These are phyloP conservation scores for Tricholaema leucomelas DNA, from an alignment of 2,113 vertebrate species.

Conservation along the genomic window DNA sequence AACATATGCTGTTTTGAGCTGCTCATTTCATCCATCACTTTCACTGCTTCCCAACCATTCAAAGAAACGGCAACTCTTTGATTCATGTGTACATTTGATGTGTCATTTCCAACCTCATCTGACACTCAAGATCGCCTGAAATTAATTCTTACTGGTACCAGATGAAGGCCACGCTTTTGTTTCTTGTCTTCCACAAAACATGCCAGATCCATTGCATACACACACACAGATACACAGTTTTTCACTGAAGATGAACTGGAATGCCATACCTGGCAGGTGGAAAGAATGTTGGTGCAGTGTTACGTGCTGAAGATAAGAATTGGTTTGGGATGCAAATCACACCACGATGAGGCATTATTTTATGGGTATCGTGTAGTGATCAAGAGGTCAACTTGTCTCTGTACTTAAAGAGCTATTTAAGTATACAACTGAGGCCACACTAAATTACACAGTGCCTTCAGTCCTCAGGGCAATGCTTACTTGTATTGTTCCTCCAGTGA, in stretches of 20 bases:
- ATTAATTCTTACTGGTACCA: not conserved
- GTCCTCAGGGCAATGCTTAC: not conserved
- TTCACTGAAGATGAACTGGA: not conserved
- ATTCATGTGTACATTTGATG: not conserved
- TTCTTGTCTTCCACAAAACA: not conserved
- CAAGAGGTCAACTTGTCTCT: not conserved
- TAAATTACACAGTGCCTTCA: not conserved
- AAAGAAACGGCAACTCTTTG: not conserved
- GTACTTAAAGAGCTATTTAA: not conserved
- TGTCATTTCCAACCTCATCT: not conserved
- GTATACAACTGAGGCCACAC: not conserved
- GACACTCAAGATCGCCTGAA: not conserved
- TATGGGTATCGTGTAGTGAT: not conserved
- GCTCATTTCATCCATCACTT: not conserved
- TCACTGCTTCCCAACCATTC: not conserved
- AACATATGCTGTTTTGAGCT: not conserved
- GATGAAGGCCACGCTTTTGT: not conserved
- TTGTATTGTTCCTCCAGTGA: not conserved
- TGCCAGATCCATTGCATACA: not conserved
- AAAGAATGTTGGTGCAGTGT: not conserved
- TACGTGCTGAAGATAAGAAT: not conserved
- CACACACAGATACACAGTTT: not conserved
- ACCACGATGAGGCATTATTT: not conserved
- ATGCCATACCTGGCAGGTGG: not conserved
- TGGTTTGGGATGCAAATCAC: not conserved